These are phyloP conservation scores for Platorchestia sp. DNA, from an alignment of 1,140 invertebrate genomes.

Conservation along the genomic window DNA sequence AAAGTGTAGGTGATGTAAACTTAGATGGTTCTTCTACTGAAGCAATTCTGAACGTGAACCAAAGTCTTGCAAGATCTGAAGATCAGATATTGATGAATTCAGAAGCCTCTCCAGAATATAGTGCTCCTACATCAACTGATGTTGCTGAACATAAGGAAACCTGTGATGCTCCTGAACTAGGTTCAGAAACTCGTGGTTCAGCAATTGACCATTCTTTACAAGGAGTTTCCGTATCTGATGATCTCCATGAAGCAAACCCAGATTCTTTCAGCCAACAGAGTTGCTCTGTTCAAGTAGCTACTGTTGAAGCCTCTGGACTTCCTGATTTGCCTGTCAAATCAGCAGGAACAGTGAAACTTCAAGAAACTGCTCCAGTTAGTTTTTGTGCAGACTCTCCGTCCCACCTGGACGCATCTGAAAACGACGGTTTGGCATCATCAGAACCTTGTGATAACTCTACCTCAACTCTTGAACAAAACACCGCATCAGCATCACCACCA, in stretches of 20 bases:
- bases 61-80: not conserved
- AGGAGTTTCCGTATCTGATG: not conserved
- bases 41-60: not conserved
- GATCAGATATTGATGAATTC: not conserved
- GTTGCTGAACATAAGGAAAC: no score
- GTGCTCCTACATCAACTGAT: not conserved
- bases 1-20: not conserved
- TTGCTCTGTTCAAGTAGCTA: not conserved
- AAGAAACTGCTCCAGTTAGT: not conserved
- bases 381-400: not conserved
- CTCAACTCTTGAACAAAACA: not conserved
- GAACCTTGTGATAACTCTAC: not conserved
- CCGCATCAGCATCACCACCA: not conserved
- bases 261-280: not conserved
- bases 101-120: not conserved
- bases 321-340: not conserved
- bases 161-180: not conserved
- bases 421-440: not conserved
- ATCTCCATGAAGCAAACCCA: not conserved
- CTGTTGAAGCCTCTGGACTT: not conserved
- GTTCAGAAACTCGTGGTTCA: not conserved
- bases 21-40: not conserved
- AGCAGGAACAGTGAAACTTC: not conserved
- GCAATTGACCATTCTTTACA: not conserved
- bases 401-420: not conserved